phyloP scores from a whole-genome alignment of 2,888 invertebrate genomes.

The Heliconius ethilla region DNA sequence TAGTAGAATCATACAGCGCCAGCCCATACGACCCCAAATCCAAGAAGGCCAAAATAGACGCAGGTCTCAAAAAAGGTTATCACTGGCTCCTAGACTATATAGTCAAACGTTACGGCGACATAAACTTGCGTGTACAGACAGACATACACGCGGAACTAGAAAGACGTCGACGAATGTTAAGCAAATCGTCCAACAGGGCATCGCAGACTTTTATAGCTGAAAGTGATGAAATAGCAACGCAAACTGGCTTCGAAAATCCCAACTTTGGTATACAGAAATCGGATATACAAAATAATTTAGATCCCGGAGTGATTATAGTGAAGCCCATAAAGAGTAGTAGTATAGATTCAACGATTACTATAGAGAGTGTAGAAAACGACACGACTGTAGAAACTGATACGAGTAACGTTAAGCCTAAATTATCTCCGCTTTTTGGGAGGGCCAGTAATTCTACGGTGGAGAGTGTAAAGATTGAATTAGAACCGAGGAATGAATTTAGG shows the following conservation, averaged over 20 bases:
- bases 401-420: conserved; percentile 62
- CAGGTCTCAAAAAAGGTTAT: conserved; percentile 85
- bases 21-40: conserved; percentile 55
- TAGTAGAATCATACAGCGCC: conserved; percentile 89
- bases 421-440: conserved; percentile 74
- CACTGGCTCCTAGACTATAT: conserved; percentile 87
- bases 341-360: conserved; percentile 70
- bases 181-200: conserved; percentile 63
- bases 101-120: conserved; percentile 83
- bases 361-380: conserved; percentile 69
- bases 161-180: conserved; percentile 71
- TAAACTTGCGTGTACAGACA: conserved; percentile 85
- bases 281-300: conserved; percentile 48
- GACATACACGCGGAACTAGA: conserved; percentile 81
- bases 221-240: conserved; percentile 71
- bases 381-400: conserved; percentile 41
- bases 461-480: conserved; percentile 68
- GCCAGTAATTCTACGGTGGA: conserved; percentile 60
- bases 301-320: conserved; percentile 66
- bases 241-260: conserved; percentile 77
- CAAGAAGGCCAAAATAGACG: conserved; percentile 83
- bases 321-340: conserved; percentile 68
- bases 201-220: conserved; percentile 62
- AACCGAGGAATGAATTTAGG: conserved; percentile 68
- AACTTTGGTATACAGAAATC: conserved; percentile 62